Conservation (phyloP, 1,140 invertebrate genomes). For the Penaeus japonicus region DNA sequence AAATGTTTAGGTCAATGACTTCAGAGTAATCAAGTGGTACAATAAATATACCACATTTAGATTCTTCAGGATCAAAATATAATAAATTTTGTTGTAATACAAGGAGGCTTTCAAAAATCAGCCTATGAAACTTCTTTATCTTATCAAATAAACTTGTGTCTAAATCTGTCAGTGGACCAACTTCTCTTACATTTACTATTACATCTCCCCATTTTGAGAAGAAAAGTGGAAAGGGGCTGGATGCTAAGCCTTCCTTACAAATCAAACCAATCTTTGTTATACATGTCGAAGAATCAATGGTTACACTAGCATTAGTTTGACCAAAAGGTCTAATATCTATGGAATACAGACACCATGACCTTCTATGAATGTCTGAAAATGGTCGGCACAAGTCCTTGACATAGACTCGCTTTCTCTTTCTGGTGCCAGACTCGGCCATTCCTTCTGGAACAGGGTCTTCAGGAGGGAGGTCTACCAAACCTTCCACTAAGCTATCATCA, state of each 20-base stretch:
- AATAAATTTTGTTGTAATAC: slow-evolving; percentile 11
- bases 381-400: slow-evolving; percentile 23
- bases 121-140: slow-evolving; percentile 48
- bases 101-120: slow-evolving; percentile 40
- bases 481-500: slow-evolving; percentile 20
- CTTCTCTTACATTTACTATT: neutral
- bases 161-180: neutral
- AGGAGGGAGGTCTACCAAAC: slow-evolving; percentile 14
- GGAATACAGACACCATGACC: neutral
- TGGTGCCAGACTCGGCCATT: slow-evolving; percentile 34
- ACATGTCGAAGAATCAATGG: neutral
- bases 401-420: slow-evolving; percentile 48
- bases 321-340: neutral
- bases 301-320: neutral
- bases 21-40: neutral
- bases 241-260: neutral
- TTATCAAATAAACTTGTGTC: neutral
- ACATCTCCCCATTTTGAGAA: slow-evolving; percentile 53
- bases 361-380: neutral
- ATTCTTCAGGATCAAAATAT: neutral
- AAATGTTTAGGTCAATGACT: neutral
- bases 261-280: slow-evolving; percentile 19
- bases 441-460: neutral
- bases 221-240: slow-evolving; percentile 47
- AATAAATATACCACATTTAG: slow-evolving; percentile 7